phyloP scores from a whole-genome alignment of 2,797 vertebrate genomes.

The Rallus crepitans region DNA sequence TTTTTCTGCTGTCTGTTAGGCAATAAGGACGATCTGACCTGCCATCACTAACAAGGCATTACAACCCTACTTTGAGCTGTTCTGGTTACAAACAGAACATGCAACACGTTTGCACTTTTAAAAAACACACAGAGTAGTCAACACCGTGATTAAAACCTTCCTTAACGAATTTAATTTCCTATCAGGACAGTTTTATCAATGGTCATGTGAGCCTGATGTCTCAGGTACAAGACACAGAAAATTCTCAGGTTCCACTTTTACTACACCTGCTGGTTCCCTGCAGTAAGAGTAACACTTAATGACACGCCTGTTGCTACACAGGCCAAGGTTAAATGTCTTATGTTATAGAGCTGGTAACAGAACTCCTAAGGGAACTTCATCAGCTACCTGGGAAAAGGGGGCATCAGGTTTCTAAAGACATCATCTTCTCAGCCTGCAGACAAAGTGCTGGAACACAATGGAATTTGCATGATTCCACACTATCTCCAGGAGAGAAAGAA shows the following conservation, averaged over 20 bases:
- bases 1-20: not conserved
- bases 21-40: fast-evolving
- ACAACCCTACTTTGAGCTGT: not conserved
- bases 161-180: not conserved
- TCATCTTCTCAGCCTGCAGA: no score
- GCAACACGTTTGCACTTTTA: fast-evolving
- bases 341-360: not conserved
- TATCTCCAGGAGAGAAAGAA: not conserved
- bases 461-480: not conserved
- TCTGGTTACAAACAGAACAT: not conserved
- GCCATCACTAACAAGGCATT: not conserved
- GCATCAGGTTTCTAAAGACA: not conserved
- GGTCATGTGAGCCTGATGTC: not conserved
- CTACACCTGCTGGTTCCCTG: not conserved
- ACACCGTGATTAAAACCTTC: not conserved
- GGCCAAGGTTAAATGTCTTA: not conserved
- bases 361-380: not conserved
- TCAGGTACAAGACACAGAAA: not conserved
- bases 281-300: not conserved
- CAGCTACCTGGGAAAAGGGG: not conserved
- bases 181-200: not conserved
- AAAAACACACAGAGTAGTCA: not conserved
- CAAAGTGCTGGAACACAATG: not conserved
- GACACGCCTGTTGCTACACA: not conserved
- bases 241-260: not conserved